A percentile compares a stretch with the other conserved stretches of the same genome.
Conservation (phyloP, 2,113 vertebrate genomes). For the Vidua macroura region DNA sequence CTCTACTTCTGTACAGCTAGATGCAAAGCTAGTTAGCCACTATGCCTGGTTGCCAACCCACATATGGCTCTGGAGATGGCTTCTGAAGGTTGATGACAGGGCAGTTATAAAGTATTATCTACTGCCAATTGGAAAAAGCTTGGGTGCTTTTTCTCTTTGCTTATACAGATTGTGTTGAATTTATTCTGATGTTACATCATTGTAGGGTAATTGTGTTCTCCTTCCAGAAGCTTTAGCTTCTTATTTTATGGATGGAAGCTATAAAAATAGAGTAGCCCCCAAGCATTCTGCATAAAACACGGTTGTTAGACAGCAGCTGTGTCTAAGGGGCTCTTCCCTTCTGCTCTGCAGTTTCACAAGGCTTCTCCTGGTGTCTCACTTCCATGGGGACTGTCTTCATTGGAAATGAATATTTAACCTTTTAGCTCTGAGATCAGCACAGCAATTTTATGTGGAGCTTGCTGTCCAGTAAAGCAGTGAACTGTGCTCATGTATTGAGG, state of each 20-base stretch:
- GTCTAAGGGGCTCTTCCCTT: background rate
- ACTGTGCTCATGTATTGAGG: background rate
- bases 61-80: background rate
- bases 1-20: constrained; percentile 21
- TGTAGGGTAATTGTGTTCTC: constrained; percentile 10
- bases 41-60: background rate
- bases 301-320: constrained; percentile 6
- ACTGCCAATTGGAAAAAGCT: background rate
- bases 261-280: constrained; percentile 30
- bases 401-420: background rate
- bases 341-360: background rate
- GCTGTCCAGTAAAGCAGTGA: background rate
- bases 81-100: background rate
- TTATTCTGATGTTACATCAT: constrained; percentile 25
- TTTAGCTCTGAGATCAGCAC: background rate
- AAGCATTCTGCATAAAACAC: constrained; percentile 7
- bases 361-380: background rate
- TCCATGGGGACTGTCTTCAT: background rate
- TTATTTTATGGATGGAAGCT: constrained; percentile 8
- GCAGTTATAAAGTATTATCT: constrained; percentile 7
- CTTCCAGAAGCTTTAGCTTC: constrained; percentile 25
- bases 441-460: background rate
- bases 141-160: background rate
- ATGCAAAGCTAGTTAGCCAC: background rate
- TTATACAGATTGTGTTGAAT: background rate